Evolutionary conservation across 2,113 vertebrate genomes (phyloP), one percentile per base, ranked within the genome.

Genomic region (Sclerurus mexicanus): DNA sequence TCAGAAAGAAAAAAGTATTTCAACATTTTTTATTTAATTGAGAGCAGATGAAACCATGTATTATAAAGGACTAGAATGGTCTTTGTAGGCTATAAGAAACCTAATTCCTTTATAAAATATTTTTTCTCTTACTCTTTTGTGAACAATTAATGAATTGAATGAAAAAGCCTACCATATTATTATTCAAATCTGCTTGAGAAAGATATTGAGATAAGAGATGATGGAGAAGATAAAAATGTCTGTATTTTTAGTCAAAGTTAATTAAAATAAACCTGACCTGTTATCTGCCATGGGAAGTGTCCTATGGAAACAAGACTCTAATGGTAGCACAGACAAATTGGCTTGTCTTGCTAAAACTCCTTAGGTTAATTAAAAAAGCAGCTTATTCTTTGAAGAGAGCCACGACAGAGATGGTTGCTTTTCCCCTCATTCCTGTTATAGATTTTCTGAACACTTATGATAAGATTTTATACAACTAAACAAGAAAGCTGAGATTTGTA

Each of bases 331-430:
- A 81, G 20, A 93, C 20, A 95, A 96, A 94, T 47, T 63, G 24
- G n/a, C 30, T 92, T 75, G 44, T 78, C 91, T 94, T 69, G 73
- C n/a, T 79, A 50, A 92, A 95, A 95, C 31, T 93, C 40, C 75
- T 89, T 47, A 27, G 75, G 88, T 96, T 97, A 94, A 97, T 95
- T 96, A 94, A 97, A 97, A 97, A 91, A 9, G 63, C 40, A 55
- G 42, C 28, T 72, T 85, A 75, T 59, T 81, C 89, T 66, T 82
- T 87, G 80, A 95, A 42, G 47, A 82, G 55, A 89, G 53, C 40
- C 39, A 59, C 55, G 63, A 47, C 80, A 42, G 90, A 89, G 15
- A 30, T 79, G 49, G 35, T 24, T 76, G 17, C 12, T 66, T 93
- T 72, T 2, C 35, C 25, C 10, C 12, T 69, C 63, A 22, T 66